Evolutionary conservation across 2,888 invertebrate genomes (phyloP), one percentile per base, ranked within the genome.

Genomic region (Pammene aurita): DNA sequence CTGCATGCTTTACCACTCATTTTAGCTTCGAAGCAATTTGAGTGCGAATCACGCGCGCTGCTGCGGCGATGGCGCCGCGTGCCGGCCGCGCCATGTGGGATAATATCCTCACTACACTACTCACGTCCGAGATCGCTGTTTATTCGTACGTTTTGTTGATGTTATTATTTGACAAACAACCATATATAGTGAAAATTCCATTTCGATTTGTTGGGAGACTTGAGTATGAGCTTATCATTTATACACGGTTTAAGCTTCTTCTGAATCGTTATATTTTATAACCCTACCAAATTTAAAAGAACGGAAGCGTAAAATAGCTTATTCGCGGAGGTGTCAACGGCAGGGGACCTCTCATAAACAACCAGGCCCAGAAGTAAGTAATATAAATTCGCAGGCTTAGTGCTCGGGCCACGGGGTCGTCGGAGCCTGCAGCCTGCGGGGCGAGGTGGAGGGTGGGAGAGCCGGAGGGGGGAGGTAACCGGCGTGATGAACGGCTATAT

Each of bases 401-500:
- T 58, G 58, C 52, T 14, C 63, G 16, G 52, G 34, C 16, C 38
- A 41, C 42, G 18, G 67, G 52, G 54, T 54, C 48, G 26, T 4
- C 2, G 54, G 34, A 54, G 54, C 34, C 26, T 14, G 48, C 46
- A 48, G 46, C 5, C 65, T 11, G 52, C 34, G 56, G 52, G 42
- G 46, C 4, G 46, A 11, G 26, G 66, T 26, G 26, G 26, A 26
- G 26, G 42, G 42, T n/a, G 42, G 10, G 1, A 7, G 48, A 1
- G 50, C n/a, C n/a, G 41, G 38, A 11, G 50, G 16, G 52, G 63
- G 34, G 16, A 44, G 42, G 61, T 61, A 61, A 62, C 55, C 55
- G 42, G 52, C 57, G 64, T 68, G 63, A 68, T 58, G 52, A 58
- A 68, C 68, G 68, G 57, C 58, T 68, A 58, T 68, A 68, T 68